Evolutionary conservation across 2,888 invertebrate genomes (phyloP).

Genomic region (Himalopsyche kuldschensis): DNA sequence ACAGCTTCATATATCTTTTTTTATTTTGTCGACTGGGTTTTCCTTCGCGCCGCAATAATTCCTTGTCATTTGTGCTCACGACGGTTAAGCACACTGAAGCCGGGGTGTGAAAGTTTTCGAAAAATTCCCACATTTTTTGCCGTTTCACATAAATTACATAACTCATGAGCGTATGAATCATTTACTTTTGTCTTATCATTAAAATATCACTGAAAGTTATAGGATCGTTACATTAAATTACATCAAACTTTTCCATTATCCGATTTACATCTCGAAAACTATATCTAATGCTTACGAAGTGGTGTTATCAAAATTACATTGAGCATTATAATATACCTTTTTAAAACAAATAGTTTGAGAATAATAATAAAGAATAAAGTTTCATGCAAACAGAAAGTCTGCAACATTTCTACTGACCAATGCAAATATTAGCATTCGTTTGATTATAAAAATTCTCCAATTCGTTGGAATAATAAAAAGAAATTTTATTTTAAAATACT

Average conservation of each 20-base stretch:
- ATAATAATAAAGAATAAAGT: no score
- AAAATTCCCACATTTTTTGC: not conserved
- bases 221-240: not conserved
- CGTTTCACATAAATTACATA: not conserved
- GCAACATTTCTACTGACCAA: no score
- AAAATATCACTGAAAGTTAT: not conserved
- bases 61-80: conserved; percentile 28
- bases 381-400: no score
- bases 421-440: no score
- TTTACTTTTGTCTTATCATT: not conserved
- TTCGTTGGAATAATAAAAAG: no score
- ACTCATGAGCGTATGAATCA: not conserved
- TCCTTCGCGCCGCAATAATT: conserved; percentile 29
- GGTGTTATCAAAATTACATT: no score
- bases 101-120: conserved; percentile 11
- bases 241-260: not conserved
- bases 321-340: no score
- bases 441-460: no score
- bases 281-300: no score
- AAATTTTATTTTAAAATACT: no score
- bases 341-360: no score
- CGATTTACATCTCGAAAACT: no score
- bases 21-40: conserved; percentile 24
- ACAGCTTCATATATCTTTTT: conserved; percentile 27
- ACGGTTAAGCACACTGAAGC: conserved; percentile 20